phyloP scores from a whole-genome alignment of 1,140 invertebrate species.

The Saxidomus purpurata region DNA sequence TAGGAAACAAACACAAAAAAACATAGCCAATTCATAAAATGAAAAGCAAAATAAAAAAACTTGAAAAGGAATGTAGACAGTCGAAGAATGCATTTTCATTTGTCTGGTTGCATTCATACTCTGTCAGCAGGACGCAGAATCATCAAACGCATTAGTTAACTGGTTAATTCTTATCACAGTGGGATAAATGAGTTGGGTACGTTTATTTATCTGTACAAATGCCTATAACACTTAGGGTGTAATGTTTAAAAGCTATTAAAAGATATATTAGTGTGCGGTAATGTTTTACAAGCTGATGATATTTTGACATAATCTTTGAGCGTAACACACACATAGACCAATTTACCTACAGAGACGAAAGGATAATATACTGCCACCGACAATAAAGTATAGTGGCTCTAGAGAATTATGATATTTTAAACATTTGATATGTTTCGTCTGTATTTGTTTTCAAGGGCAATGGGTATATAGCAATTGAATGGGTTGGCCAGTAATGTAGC shows the following conservation, averaged over 20 bases:
- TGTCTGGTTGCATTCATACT: neutral
- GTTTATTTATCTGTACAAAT: neutral
- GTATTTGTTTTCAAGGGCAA: too few relatives aligned
- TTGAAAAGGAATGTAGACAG: neutral
- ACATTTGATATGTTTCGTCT: too few relatives aligned
- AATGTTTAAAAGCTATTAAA: slow-evolving; percentile 28
- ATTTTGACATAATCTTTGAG: neutral
- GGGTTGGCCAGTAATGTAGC: too few relatives aligned
- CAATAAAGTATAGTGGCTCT: neutral
- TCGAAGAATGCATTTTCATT: neutral
- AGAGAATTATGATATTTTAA: neutral
- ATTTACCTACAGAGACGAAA: neutral
- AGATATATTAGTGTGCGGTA: neutral
- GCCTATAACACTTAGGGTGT: slow-evolving; percentile 27
- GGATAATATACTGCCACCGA: neutral
- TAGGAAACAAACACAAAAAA: too few relatives aligned
- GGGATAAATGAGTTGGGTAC: neutral
- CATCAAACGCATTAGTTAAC: slow-evolving; percentile 14
- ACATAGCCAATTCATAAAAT: neutral
- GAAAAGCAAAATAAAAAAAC: neutral
- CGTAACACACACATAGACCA: slow-evolving; percentile 16
- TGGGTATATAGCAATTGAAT: too few relatives aligned
- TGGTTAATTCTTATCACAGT: neutral
- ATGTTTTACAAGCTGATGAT: neutral
- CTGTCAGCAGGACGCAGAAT: neutral